Base-by-base conservation (phyloP, 2,797 vertebrate genomes). In the Martes flavigula region DNA sequence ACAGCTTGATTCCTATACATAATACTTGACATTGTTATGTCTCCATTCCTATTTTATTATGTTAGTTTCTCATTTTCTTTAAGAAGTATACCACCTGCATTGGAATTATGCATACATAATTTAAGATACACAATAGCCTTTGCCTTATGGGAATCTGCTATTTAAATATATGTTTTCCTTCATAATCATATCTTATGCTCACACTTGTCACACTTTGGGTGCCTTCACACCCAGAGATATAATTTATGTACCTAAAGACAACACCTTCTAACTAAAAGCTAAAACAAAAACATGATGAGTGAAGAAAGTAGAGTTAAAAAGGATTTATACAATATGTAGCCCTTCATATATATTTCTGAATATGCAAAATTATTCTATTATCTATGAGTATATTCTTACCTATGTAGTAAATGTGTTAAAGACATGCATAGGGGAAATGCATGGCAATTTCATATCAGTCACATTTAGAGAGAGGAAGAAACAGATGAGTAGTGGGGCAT, bases 241-340 rank as follows among this genome's bases (percentile, higher is more conserved):
- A 79, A 91, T 90, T 89, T 87, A 93, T 78, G 5, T 82, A 58
- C 11, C 21, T 78, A 73, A 87, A 68, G 32, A 48, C 60, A 92
- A 85, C 2, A 77, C 5, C 54, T 70, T 73, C 68, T 72, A 87
- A 95, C 62, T 77, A 66, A 97, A 96, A 89, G 54, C 25, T 79
- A 40, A 83, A 95, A 64, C 5, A 89, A 77, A 70, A 83, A 17
- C 3, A 21, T 40, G 64, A 72, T 30, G 27, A 72, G 2, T 56
- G 51, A 92, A 77, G 7, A 81, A 78, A 86, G 18, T 62, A 73
- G 88, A n/a, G 18, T 56, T 23, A 81, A 92, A 89, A 60, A 89
- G 17, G 32, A 68, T 75, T 83, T 46, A 35, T 70, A 23, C 17
- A 64, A 46, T 72, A 77, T 56, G 40, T 46, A 87, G 43, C 8